Base-by-base conservation (phyloP, 2,888 invertebrate genomes). In the Agrotis ipsilon region DNA sequence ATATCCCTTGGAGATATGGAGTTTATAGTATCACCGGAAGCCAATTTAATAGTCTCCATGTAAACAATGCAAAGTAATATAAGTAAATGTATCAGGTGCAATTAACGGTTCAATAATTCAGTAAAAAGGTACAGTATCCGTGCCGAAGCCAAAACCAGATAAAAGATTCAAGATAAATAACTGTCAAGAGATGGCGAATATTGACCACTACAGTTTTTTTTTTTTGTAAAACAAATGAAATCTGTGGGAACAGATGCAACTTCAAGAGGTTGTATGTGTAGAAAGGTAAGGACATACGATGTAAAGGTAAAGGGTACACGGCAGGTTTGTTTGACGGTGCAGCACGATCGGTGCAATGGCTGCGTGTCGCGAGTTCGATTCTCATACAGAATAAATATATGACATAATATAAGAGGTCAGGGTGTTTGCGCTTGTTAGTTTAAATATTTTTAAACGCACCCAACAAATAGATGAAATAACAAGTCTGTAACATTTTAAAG, bases 1-100 rank as follows among this genome's bases (percentile, higher is more conserved):
- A 27, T 32, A 60, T 69, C 54, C 62, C 78, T 85, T 61, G 85
- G 77, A 65, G 90, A 86, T 7, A 66, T 19, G 24, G 69, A 60
- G 61, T 75, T 85, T 61, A 81, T 80, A 69, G 83, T 91, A 86
- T 94, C 94, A 58, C 93, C 94, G 55, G 91, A 92, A 72, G 88
- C 92, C 54, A 89, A 78, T 58, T 87, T 84, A 21, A 79, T 68
- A 61, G 84, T 71, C 77, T 90, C 89, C 93, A 94, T 94, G 65
- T 63, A 68, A 69, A 54, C n/a, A n/a, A n/a, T n/a, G n/a, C n/a
- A n/a, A n/a, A n/a, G n/a, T 60, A 60, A 32, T 61, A 7, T 57
- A 59, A 72, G 43, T 54, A 0, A 48, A 32, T 63, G 24, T 71
- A 66, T 46, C 39, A 65, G 49, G 54, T 67, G 27, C n/a, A 55